Evolutionary conservation across 2,888 invertebrate genomes (phyloP).

Genomic region (Ptychoptera contaminata): DNA sequence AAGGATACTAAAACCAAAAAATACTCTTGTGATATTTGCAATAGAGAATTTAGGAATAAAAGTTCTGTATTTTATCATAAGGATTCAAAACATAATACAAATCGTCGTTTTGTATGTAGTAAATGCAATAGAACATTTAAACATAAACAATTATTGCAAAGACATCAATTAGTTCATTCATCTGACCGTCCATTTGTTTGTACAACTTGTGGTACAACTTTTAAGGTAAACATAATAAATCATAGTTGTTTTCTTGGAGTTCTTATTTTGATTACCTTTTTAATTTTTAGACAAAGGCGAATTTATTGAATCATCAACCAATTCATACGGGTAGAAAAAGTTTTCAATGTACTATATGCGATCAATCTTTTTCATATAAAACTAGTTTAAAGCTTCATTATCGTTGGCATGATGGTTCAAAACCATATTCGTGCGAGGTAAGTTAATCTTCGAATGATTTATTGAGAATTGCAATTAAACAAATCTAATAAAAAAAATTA

Average conservation of each 20-base stretch:
- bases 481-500: conserved; percentile 48
- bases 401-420: conserved; percentile 45
- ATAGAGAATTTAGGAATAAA: conserved; percentile 39
- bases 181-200: conserved; percentile 48
- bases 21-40: conserved; percentile 7
- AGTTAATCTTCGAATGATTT: conserved; percentile 7
- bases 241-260: background rate
- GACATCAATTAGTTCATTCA: conserved; percentile 68
- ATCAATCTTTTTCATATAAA: conserved; percentile 58
- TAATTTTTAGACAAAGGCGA: conserved; percentile 55
- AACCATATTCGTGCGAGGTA: conserved; percentile 18
- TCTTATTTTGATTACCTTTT: conserved; percentile 18
- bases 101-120: conserved; percentile 52
- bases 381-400: conserved; percentile 62
- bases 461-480: conserved; percentile 15
- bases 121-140: conserved; percentile 62
- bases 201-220: conserved; percentile 32
- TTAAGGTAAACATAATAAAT: conserved; percentile 12
- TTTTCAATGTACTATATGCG: conserved; percentile 53
- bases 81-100: conserved; percentile 50
- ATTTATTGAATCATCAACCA: conserved; percentile 53
- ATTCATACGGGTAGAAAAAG: conserved; percentile 57
- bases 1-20: too few species aligned
- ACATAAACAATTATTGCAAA: conserved; percentile 52
- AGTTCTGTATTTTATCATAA: conserved; percentile 62